These are phyloP conservation scores for Dryadula phaetusa DNA, from an alignment of 2,888 invertebrate species.

Conservation along the genomic window DNA sequence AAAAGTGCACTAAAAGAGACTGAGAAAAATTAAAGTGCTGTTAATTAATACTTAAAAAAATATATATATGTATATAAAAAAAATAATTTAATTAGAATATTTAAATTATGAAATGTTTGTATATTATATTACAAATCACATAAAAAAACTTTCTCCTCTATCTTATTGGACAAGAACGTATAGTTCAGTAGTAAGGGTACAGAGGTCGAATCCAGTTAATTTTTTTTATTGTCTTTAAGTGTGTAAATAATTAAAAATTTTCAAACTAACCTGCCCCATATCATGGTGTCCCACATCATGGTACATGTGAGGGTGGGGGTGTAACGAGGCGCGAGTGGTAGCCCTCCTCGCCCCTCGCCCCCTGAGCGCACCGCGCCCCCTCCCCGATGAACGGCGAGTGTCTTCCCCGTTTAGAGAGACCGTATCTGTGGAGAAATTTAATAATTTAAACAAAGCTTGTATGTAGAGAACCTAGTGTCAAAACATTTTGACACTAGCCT, in stretches of 20 bases:
- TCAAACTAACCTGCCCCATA: slow-evolving; percentile 67
- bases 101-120: not conserved
- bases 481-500: too few relatives aligned
- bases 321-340: slow-evolving; percentile 61
- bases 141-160: too few relatives aligned
- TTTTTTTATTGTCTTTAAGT: too few relatives aligned
- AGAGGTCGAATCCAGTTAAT: too few relatives aligned
- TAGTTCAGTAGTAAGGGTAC: too few relatives aligned
- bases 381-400: slow-evolving; percentile 52
- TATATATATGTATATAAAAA: not conserved
- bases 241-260: too few relatives aligned
- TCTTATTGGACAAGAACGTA: too few relatives aligned
- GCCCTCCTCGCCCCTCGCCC: slow-evolving; percentile 53
- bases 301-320: slow-evolving; percentile 76
- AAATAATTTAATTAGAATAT: not conserved
- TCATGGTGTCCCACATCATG: slow-evolving; percentile 66
- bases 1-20: not conserved
- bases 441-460: not conserved
- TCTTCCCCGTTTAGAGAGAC: slow-evolving; percentile 78
- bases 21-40: not conserved
- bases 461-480: too few relatives aligned
- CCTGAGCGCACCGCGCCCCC: slow-evolving; percentile 54
- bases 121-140: too few relatives aligned
- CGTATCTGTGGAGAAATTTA: slow-evolving; percentile 60
- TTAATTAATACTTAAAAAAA: not conserved